Evolutionary conservation across 2,888 invertebrate genomes (phyloP), one percentile per base, ranked within the genome.

Genomic region (Scaeva pyrastri): DNA sequence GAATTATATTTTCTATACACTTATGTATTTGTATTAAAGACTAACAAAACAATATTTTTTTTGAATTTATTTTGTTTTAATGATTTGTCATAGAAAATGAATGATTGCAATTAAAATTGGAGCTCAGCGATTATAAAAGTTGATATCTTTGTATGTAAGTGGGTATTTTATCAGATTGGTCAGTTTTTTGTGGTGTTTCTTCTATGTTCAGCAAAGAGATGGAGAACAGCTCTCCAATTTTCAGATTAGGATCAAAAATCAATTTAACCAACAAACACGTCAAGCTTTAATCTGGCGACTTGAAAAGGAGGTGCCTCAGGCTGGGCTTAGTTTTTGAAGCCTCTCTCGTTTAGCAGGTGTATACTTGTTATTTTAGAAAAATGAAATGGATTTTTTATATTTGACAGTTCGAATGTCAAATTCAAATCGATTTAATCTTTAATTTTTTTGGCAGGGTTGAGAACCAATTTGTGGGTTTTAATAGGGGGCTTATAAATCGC

Each of bases 61-160:
- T 58, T 23, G 3, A 43, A 45, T 60, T 74, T 80, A 80, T 39
- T 60, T 21, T 39, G 52, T 80, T 74, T 74, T 80, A 70, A 68
- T 62, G 68, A 75, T 70, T 75, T 70, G 62, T 70, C 80, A 80
- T 55, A 60, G 43, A 43, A 16, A 43, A 21, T 60, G 68, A 50
- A 62, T 70, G 62, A 75, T 43, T 60, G 52, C 43, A 75, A 75
- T 60, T 60, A 60, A 58, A 68, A 68, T 60, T 68, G 68, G 68
- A 5, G 68, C 64, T 74, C 48, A 80, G 50, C 75, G 70, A 68
- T 62, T 50, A 62, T 43, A 64, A 50, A 26, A 39, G 62, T 74
- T 36, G 73, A 48, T 50, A 39, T 52, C 12, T 50, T 19, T 39
- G 14, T 68, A 68, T 36, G 31, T 52, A 52, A 39, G 12, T 60